Evolutionary conservation across 1,140 invertebrate genomes (phyloP), one percentile per base, ranked within the genome.

Genomic region (Heliconius hermathena): DNA sequence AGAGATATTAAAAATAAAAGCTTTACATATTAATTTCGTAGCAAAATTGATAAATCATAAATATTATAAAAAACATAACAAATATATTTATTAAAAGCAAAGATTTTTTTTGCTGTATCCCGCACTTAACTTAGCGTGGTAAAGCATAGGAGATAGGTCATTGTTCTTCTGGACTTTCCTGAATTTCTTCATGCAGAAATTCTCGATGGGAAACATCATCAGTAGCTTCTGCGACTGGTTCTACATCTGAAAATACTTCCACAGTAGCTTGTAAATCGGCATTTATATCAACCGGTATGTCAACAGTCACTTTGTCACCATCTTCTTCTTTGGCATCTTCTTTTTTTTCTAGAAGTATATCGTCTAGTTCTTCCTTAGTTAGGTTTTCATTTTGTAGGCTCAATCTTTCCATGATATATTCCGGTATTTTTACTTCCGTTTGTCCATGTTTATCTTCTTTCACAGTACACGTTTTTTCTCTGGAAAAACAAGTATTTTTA

Each of bases 131-230:
- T 41, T 13, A 41, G 11, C 13, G 41, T 9, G 41, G 41, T 41
- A 4, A 41, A 41, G 11, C 13, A 41, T 13, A 41, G 11, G 11
- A 41, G 41, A 18, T 52, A 52, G 5, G 18, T 52, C 22, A 71
- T 57, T 57, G 57, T 46, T 80, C 74, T 52, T 83, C 82, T 8
- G 70, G 22, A 22, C 73, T 76, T 71, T 83, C 82, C 11, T 74
- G 33, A 20, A 83, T 66, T 71, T 83, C 79, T 20, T 83, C 82
- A 38, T 80, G 79, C n/a, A 83, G 36, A 66, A 83, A 83, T 33
- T 80, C 82, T 29, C 38, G 54, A 6, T 18, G 73, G 20, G 78
- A 81, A 3, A 71, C 11, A 26, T 80, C 71, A 57, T 77, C 70
- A 66, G 26, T n/a, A 9, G 49, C n/a, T 49, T 77, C 73, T 33